Evolutionary conservation across 2,888 invertebrate species (phyloP).

Genomic region (Deilephila elpenor): DNA sequence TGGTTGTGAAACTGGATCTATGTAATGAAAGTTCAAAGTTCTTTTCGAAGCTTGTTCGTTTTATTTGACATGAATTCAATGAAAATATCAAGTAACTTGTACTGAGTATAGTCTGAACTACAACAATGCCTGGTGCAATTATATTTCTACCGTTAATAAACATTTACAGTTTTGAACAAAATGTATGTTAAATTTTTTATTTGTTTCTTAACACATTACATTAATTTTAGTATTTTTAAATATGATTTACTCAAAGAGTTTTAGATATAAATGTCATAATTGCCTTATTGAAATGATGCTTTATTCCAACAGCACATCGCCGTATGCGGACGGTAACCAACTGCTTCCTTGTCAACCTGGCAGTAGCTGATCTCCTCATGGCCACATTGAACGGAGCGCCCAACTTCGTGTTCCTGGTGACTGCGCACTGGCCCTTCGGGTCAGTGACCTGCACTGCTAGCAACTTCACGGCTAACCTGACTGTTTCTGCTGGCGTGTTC

Average conservation of each 20-base stretch:
- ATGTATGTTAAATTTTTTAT: too few species aligned
- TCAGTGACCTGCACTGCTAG: conserved; percentile 92
- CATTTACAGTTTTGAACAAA: too few species aligned
- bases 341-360: conserved; percentile 95
- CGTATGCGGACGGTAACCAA: conserved; percentile 95
- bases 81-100: conserved; percentile 9
- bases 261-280: too few species aligned
- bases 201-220: too few species aligned
- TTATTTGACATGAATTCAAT: not conserved
- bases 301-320: conserved; percentile 86
- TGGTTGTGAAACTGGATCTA: not conserved
- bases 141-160: too few species aligned
- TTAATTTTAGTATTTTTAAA: too few species aligned
- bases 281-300: not conserved
- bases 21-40: not conserved
- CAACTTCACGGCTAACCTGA: conserved; percentile 95
- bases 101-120: too few species aligned
- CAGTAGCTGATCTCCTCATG: conserved; percentile 93
- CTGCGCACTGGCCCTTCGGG: conserved; percentile 95
- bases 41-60: not conserved
- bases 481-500: conserved; percentile 95
- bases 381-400: conserved; percentile 94
- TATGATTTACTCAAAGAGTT: too few species aligned
- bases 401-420: conserved; percentile 94
- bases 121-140: too few species aligned